These are phyloP conservation scores for Bimastos eiseni DNA, from an alignment of 2,888 invertebrate genomes.

Conservation along the genomic window DNA sequence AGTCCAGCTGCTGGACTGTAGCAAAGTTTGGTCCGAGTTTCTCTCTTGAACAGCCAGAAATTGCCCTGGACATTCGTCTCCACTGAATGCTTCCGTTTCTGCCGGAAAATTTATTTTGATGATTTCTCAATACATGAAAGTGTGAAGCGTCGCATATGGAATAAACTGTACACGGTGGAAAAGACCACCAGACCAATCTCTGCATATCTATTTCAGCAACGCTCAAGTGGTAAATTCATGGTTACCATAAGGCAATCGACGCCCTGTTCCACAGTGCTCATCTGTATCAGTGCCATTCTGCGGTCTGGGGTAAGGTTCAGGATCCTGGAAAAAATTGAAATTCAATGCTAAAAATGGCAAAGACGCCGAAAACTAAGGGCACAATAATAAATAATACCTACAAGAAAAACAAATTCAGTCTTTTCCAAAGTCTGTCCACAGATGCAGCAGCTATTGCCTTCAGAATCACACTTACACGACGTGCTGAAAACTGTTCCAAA, in stretches of 20 bases:
- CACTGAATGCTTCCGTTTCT: too few species aligned
- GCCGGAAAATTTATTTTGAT: too few species aligned
- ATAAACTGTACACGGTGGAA: too few species aligned
- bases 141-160: too few species aligned
- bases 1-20: too few species aligned
- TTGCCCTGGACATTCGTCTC: too few species aligned
- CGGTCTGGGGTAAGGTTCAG: background rate
- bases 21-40: too few species aligned
- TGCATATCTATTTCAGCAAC: too few species aligned
- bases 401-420: background rate
- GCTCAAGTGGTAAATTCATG: background rate
- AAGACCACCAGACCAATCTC: too few species aligned
- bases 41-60: too few species aligned
- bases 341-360: background rate
- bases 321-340: constrained; percentile 4
- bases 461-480: background rate
- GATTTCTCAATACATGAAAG: too few species aligned
- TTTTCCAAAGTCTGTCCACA: background rate
- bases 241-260: background rate
- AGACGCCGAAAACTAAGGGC: too few species aligned
- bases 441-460: background rate
- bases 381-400: background rate
- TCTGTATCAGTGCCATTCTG: background rate
- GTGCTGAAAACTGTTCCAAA: background rate
- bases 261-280: background rate